Percentiles rank a stretch among this genome's conserved stretches.
Evolutionary conservation across 2,888 invertebrate species (phyloP).

Genomic region (Trachelus iudaicus): DNA sequence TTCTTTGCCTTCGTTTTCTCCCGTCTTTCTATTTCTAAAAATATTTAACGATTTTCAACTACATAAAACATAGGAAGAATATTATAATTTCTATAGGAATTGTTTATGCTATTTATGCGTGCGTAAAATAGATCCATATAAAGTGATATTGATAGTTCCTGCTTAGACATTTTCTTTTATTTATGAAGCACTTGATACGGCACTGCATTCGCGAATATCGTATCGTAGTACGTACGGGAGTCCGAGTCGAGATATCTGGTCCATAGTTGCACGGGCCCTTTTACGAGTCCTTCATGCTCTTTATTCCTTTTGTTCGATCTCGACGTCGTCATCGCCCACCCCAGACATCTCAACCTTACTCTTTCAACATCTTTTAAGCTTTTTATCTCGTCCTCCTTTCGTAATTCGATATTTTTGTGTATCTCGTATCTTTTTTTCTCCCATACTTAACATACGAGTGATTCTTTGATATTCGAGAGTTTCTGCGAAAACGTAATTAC

Average conservation of each 20-base stretch:
- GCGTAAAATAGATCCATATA: too few species aligned
- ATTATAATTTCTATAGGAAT: too few species aligned
- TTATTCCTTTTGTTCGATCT: background rate
- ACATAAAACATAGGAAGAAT: background rate
- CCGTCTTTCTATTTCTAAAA: background rate
- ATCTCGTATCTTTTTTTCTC: background rate
- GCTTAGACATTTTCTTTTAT: too few species aligned
- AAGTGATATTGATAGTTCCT: too few species aligned
- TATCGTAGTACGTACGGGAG: background rate
- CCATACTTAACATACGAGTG: background rate
- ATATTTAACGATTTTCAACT: background rate
- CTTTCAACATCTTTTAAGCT: background rate
- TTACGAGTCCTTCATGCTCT: background rate
- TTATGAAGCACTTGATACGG: background rate
- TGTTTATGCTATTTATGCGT: background rate
- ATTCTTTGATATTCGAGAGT: background rate
- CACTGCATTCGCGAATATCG: background rate
- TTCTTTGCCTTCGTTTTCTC: background rate
- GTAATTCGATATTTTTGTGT: background rate
- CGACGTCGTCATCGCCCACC: background rate
- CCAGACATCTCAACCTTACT: background rate
- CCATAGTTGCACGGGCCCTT: background rate
- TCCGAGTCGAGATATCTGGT: background rate
- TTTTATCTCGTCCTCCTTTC: background rate
- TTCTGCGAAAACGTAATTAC: too few species aligned